Evolutionary conservation across 2,113 vertebrate genomes (phyloP), one percentile per base, ranked within the genome.

Genomic region (crab-eating macaque (Macaca fascicularis)): DNA sequence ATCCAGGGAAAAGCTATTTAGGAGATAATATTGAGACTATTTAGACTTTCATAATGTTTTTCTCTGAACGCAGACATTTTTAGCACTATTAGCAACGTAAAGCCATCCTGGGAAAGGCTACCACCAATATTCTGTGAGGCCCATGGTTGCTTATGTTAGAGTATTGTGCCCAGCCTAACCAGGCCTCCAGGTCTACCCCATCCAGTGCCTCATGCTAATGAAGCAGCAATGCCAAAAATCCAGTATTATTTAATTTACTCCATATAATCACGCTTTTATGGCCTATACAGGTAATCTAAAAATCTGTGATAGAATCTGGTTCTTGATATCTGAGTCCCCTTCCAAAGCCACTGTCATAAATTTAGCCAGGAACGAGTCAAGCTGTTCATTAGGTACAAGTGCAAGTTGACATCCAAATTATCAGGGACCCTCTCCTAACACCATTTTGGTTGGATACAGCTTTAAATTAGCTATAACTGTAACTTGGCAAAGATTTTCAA

Each of bases 381-480:
- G 76, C 30, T 82, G 23, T 38, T 97, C 35, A 70, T 78, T 55
- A 87, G 22, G 48, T 57, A 80, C 40, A 95, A 95, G 48, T 93
- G 3, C 43, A 89, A 83, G 40, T 1, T 88, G 19, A 89, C 88
- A 70, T 75, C 59, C 38, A 74, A 76, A 85, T 72, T 22, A 83
- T 50, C 83, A 57, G 45, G 6, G 30, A 16, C 3, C 20, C 3
- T 27, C 0, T 10, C 11, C 12, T 5, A n/a, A 8, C 14, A n/a
- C 22, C 6, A 23, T 75, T 94, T 88, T 32, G n/a, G 55, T 82
- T 57, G 57, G 45, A 87, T 55, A 69, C 14, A 90, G n/a, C 55
- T 95, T 69, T 89, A 76, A 87, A 82, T 84, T 43, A 64, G n/a
- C 75, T 40, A 0, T 55, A 19, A 81, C 6, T 50, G 2, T 43